Percentiles rank a stretch among this genome's conserved stretches.
These are phyloP conservation scores for Malacoctenus gilli DNA, from an alignment of 2,797 vertebrate species.

Conservation along the genomic window DNA sequence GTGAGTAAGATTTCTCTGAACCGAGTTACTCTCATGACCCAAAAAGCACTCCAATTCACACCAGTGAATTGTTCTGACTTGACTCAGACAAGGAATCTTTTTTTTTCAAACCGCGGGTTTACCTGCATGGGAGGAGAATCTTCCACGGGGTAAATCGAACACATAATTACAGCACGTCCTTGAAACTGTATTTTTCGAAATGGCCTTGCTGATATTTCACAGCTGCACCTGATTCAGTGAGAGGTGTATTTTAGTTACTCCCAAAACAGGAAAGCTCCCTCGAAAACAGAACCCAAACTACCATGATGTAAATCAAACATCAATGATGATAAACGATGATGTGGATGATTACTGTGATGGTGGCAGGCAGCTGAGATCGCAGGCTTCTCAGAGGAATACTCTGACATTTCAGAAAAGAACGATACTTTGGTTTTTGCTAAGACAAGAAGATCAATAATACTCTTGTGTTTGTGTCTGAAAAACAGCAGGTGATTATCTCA, in stretches of 20 bases:
- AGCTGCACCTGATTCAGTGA: slow-evolving; percentile 22
- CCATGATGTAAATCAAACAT: too few relatives aligned
- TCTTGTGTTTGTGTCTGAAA: not conserved
- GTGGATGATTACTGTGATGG: not conserved
- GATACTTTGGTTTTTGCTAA: slow-evolving; percentile 3
- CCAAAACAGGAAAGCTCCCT: slow-evolving; percentile 2
- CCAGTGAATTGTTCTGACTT: slow-evolving; percentile 43
- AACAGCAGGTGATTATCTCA: slow-evolving; percentile 2
- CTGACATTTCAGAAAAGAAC: slow-evolving; percentile 17
- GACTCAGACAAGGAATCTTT: slow-evolving; percentile 26
- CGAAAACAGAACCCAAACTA: too few relatives aligned
- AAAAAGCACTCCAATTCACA: slow-evolving; percentile 20
- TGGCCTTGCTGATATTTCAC: slow-evolving; percentile 35
- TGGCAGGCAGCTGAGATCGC: slow-evolving; percentile 1
- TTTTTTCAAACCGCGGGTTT: slow-evolving; percentile 45
- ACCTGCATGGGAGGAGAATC: slow-evolving; percentile 33
- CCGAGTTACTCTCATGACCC: slow-evolving; percentile 46
- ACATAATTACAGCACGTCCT: slow-evolving; percentile 64
- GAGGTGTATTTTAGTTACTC: slow-evolving; percentile 21
- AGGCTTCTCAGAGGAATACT: not conserved
- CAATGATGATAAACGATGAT: slow-evolving; percentile 3
- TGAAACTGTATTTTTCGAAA: slow-evolving; percentile 56
- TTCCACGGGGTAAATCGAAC: slow-evolving; percentile 51
- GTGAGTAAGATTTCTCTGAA: slow-evolving; percentile 51
- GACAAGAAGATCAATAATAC: slow-evolving; percentile 1